Base-by-base conservation (phyloP, 2,113 vertebrate species). In the Cebus imitator region DNA sequence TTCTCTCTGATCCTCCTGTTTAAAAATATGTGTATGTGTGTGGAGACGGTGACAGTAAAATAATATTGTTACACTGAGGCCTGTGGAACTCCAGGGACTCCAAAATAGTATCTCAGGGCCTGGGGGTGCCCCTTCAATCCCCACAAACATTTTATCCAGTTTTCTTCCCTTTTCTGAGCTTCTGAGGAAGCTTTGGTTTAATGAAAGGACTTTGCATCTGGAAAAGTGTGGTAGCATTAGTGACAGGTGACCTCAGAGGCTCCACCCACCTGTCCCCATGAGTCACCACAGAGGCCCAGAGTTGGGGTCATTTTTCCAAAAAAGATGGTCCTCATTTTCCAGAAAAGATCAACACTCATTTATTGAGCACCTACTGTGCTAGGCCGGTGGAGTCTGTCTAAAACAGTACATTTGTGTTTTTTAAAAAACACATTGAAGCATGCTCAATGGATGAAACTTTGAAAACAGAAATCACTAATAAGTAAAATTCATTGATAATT, bases 71-170 rank as follows among this genome's bases (percentile, higher is more conserved):
- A 82, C 20, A 32, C 1, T 5, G 23, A 82, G 25, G 35, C 48
- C 50, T 8, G 1, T 35, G 16, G n/a, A 43, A 64, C 16, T 13
- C n/a, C 9, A 20, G 10, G 40, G 81, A 40, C 11, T 58, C 37
- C 23, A 50, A 82, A 40, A 48, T 58, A 25, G 25, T 37, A 25
- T 64, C 50, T 87, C 30, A 50, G 37, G 25, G 48, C 7, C 12
- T 75, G 17, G 50, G 13, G 35, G 1, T 37, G 1, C 17, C 55
- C 40, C 55, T 20, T 6, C 2, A 30, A 27, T 6, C 18, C 30
- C 1, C 0, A 2, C 5, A 11, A 16, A 16, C 43, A 50, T 11
- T 75, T 72, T 43, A 23, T 9, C 27, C 11, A 64, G 2, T 18
- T 14, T 25, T 91, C 23, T 76, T n/a, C 52, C 17, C 68, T 92